A percentile compares a stretch with the other conserved stretches of the same genome.
Conservation (phyloP, 2,797 vertebrate species). For the Garrulus glandarius region DNA sequence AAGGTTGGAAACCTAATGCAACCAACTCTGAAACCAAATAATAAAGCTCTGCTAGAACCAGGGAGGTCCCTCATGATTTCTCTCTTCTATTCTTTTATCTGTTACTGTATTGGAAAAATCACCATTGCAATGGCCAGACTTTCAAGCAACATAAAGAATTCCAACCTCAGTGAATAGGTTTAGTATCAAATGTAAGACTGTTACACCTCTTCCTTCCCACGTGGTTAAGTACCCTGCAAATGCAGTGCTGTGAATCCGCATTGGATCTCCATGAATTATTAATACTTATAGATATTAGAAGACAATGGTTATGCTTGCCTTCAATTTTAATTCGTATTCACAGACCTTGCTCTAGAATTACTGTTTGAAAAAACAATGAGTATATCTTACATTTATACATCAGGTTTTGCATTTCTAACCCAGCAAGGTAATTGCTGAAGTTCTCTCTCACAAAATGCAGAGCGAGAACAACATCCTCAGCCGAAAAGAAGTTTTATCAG, state of each 20-base stretch:
- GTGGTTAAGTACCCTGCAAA: neutral
- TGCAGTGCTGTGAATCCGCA: neutral
- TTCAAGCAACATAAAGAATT: neutral
- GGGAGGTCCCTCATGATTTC: neutral
- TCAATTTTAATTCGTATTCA: neutral
- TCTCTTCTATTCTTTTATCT: neutral
- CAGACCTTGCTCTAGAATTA: neutral
- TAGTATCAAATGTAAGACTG: neutral
- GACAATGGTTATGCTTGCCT: neutral
- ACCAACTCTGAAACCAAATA: neutral
- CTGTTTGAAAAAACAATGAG: neutral
- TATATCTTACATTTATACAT: neutral
- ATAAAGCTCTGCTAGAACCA: neutral
- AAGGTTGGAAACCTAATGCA: neutral
- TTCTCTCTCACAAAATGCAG: neutral
- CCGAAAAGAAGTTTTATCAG: neutral
- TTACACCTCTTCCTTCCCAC: rapidly evolving
- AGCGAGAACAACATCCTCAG: neutral
- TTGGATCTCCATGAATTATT: neutral
- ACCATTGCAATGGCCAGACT: neutral
- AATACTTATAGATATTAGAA: neutral
- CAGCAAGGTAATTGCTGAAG: neutral
- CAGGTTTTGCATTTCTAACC: neutral
- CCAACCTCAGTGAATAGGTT: neutral
- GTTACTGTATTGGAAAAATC: neutral